Conservation (phyloP, 2,888 invertebrate species). For the Drosophila subsilvestris region DNA sequence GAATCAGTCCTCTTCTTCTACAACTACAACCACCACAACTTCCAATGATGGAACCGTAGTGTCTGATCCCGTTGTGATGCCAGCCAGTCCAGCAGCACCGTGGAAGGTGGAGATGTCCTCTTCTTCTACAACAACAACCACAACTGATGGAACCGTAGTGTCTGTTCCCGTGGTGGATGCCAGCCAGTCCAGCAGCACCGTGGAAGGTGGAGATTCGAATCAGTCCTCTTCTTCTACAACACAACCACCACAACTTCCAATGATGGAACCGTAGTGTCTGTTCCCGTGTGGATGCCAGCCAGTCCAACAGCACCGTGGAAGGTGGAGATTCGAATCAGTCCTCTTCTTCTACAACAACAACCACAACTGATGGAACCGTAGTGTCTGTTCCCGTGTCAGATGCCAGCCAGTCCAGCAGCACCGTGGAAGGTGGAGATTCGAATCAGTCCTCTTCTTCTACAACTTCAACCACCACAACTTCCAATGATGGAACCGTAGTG, state of each 20-base stretch:
- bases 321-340: constrained; percentile 2
- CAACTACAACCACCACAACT: constrained; percentile 26
- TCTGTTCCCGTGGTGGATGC: not conserved
- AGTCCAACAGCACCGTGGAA: not conserved
- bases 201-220: constrained; percentile 2
- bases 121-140: not conserved
- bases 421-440: not conserved
- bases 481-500: not conserved
- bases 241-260: constrained; percentile 1
- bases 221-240: not conserved
- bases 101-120: not conserved
- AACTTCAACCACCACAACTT: constrained; percentile 5
- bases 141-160: not conserved
- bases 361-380: not conserved
- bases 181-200: not conserved
- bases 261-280: not conserved
- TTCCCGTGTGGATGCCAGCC: not conserved
- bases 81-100: no score
- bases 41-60: not conserved
- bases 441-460: not conserved
- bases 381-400: not conserved
- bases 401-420: not conserved
- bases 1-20: constrained; percentile 23
- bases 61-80: not conserved
- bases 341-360: constrained; percentile 6